phyloP scores from a whole-genome alignment of 2,797 vertebrate species.

The Microctenopoma stevenorrisi region DNA sequence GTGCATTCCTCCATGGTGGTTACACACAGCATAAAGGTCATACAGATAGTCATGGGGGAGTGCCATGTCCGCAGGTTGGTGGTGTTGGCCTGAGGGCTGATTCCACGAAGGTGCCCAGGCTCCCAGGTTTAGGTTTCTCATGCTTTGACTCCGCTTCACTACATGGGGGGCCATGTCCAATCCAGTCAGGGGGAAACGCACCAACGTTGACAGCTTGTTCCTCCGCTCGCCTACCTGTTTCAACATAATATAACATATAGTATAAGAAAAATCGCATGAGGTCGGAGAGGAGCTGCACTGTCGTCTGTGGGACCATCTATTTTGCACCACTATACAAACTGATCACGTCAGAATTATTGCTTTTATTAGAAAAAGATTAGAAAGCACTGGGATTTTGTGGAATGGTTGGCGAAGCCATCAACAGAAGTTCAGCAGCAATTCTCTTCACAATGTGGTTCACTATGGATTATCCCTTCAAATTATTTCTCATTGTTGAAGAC shows the following conservation, averaged over 20 bases:
- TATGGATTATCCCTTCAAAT: background rate
- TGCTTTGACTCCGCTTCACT: slow-evolving; percentile 85
- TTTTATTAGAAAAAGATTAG: background rate
- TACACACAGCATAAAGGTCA: slow-evolving; percentile 94
- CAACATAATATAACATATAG: slow-evolving; percentile 1
- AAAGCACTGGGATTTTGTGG: too few species aligned
- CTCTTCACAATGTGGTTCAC: background rate
- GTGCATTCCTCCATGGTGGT: slow-evolving; percentile 95
- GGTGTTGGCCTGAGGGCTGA: slow-evolving; percentile 60
- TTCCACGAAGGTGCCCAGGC: slow-evolving; percentile 84
- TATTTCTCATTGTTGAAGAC: background rate
- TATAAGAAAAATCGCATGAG: too few species aligned
- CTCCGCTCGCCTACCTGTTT: slow-evolving; percentile 87
- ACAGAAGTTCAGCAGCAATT: background rate
- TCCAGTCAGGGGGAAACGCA: slow-evolving; percentile 88
- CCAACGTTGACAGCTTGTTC: slow-evolving; percentile 92
- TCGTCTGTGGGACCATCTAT: too few species aligned
- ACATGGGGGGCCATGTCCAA: slow-evolving; percentile 94
- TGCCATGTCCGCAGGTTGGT: slow-evolving; percentile 65
- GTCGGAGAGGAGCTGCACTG: too few species aligned
- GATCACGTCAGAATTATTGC: background rate
- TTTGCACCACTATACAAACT: background rate
- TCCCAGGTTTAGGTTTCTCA: slow-evolving; percentile 71
- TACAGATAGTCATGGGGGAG: slow-evolving; percentile 87
- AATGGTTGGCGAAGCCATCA: too few species aligned